Conservation (phyloP, 2,797 vertebrate genomes). For the Pelodytes ibericus region DNA sequence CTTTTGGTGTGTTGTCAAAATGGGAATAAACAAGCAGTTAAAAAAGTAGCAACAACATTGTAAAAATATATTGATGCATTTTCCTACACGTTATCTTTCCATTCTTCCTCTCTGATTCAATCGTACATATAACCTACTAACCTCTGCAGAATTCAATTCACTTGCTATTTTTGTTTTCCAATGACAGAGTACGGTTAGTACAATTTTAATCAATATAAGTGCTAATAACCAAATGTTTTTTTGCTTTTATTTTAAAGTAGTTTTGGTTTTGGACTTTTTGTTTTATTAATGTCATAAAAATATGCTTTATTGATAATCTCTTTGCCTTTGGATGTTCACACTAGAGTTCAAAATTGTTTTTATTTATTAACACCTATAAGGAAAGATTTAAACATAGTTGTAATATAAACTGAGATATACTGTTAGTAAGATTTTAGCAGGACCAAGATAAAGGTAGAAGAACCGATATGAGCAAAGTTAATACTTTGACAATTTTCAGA, state of each 20-base stretch:
- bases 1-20: too few species aligned
- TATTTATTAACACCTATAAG: background rate
- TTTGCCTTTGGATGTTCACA: too few species aligned
- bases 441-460: background rate
- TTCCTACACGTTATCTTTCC: too few species aligned
- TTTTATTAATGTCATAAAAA: background rate
- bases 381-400: background rate
- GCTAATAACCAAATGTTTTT: background rate
- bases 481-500: background rate
- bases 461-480: background rate
- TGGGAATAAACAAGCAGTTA: too few species aligned
- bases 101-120: too few species aligned
- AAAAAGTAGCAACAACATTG: too few species aligned
- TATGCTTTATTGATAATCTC: background rate
- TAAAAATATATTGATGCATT: too few species aligned
- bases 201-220: background rate
- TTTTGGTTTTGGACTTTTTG: background rate
- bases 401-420: background rate
- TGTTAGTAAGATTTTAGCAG: background rate
- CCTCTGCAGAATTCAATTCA: too few species aligned
- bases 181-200: background rate
- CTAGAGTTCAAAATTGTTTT: too few species aligned
- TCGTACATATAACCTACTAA: too few species aligned
- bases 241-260: background rate
- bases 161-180: too few species aligned